Evolutionary conservation across 1,140 invertebrate genomes (phyloP).

Genomic region (Daktulosphaira vitifoliae): DNA sequence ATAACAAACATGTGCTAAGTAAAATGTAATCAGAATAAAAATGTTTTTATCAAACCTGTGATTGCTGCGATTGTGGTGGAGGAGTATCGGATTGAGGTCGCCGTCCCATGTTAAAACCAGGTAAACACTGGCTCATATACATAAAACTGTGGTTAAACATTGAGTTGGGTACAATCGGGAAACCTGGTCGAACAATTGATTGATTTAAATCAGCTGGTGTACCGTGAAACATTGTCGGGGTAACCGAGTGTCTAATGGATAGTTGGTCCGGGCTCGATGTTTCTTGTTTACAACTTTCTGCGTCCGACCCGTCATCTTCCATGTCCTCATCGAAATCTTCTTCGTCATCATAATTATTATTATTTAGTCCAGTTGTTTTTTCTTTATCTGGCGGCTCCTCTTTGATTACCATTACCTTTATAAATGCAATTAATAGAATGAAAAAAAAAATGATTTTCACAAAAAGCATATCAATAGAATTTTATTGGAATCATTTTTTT

Average conservation of each 20-base stretch:
- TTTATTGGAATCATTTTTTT: too few species aligned
- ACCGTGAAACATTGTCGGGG: constrained; percentile 41
- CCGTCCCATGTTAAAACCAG: constrained; percentile 48
- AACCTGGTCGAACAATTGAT: constrained; percentile 49
- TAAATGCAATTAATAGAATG: too few species aligned
- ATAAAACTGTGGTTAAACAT: constrained; percentile 80
- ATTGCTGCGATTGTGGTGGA: constrained; percentile 46
- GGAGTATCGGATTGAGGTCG: constrained; percentile 41
- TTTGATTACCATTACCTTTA: constrained; percentile 15
- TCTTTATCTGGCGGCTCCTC: constrained; percentile 34
- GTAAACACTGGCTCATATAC: constrained; percentile 84
- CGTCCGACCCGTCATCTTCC: constrained; percentile 38
- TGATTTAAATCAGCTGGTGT: constrained; percentile 43
- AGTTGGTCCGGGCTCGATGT: constrained; percentile 37
- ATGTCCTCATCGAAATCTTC: constrained; percentile 44
- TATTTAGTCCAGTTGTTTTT: constrained; percentile 35
- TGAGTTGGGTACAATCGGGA: constrained; percentile 67
- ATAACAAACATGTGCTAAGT: too few species aligned
- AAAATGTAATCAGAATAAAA: too few species aligned
- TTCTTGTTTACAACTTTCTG: constrained; percentile 38
- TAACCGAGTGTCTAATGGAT: too few species aligned
- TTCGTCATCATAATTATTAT: constrained; percentile 38
- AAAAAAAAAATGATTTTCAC: too few species aligned
- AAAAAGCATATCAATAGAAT: too few species aligned
- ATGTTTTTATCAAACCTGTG: constrained; percentile 47